Evolutionary conservation across 2,888 invertebrate species (phyloP).

Genomic region (Anodontia alba): DNA sequence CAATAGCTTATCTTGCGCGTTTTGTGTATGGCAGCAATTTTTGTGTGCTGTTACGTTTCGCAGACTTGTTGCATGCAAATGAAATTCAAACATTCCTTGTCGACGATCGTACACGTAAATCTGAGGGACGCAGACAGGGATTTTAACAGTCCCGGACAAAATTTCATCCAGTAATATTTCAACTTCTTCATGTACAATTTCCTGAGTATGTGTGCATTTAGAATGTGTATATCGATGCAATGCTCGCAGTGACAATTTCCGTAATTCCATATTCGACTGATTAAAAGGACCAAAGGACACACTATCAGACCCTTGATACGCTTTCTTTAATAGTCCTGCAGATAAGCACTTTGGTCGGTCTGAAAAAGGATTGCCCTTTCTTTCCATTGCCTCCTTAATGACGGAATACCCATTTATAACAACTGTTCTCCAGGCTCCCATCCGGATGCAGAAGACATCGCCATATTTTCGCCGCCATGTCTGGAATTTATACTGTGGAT

Average conservation of each 20-base stretch:
- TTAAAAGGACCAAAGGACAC: conserved; percentile 33
- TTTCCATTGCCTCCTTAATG: conserved; percentile 52
- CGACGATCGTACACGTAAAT: too few relatives aligned
- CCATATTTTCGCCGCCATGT: conserved; percentile 58
- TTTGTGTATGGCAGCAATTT: too few relatives aligned
- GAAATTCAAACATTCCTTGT: conserved; percentile 15
- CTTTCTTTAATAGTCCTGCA: conserved; percentile 12
- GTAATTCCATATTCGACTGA: conserved; percentile 31
- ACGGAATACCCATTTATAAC: conserved; percentile 57
- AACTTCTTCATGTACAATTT: conserved; percentile 37
- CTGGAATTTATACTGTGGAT: conserved; percentile 48
- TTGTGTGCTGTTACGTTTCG: too few relatives aligned
- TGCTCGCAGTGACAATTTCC: conserved; percentile 38
- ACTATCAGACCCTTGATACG: conserved; percentile 16
- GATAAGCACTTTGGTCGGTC: conserved; percentile 54
- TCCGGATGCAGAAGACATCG: conserved; percentile 55
- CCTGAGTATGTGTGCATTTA: conserved; percentile 43
- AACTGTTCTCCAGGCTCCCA: conserved; percentile 61
- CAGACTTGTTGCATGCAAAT: too few relatives aligned
- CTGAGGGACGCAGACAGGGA: conserved; percentile 3
- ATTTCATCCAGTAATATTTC: not conserved
- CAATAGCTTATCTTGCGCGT: too few relatives aligned
- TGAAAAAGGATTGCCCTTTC: conserved; percentile 50
- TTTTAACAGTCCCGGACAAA: not conserved
- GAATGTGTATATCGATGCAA: conserved; percentile 34